A percentile compares a stretch with the other conserved stretches of the same genome.
These are phyloP conservation scores for Cosmia pyralina DNA, from an alignment of 2,888 invertebrate species.

Conservation along the genomic window DNA sequence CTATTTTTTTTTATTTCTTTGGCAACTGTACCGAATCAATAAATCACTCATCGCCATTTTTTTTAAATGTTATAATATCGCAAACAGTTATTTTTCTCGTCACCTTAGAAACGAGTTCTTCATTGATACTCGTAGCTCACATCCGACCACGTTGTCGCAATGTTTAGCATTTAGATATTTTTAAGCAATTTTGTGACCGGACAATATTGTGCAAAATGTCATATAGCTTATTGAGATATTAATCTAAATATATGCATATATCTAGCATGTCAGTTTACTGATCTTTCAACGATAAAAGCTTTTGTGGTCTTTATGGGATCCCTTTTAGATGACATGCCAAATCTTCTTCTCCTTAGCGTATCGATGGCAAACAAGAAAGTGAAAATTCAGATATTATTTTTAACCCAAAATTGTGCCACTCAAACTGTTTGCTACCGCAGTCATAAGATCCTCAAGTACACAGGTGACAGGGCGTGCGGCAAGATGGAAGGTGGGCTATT, in stretches of 20 bases:
- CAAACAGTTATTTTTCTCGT: constrained; percentile 13
- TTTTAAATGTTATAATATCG: constrained; percentile 23
- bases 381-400: too few relatives aligned
- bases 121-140: constrained; percentile 18
- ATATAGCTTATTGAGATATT: constrained; percentile 1
- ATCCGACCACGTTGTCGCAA: constrained; percentile 39
- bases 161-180: constrained; percentile 29
- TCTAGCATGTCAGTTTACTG: not conserved
- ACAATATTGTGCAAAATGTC: constrained; percentile 38
- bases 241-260: constrained; percentile 3
- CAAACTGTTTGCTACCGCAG: too few relatives aligned
- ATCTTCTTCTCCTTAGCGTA: too few relatives aligned
- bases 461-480: too few relatives aligned
- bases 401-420: too few relatives aligned
- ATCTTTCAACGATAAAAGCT: not conserved
- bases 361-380: too few relatives aligned
- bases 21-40: constrained; percentile 30
- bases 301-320: not conserved
- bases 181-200: constrained; percentile 29
- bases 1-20: not conserved
- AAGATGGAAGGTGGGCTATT: too few relatives aligned
- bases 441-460: too few relatives aligned
- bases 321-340: not conserved
- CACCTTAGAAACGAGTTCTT: constrained; percentile 30
- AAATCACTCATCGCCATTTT: constrained; percentile 4